Conservation (phyloP, 1,140 invertebrate genomes). For the Copidosoma floridanum region DNA sequence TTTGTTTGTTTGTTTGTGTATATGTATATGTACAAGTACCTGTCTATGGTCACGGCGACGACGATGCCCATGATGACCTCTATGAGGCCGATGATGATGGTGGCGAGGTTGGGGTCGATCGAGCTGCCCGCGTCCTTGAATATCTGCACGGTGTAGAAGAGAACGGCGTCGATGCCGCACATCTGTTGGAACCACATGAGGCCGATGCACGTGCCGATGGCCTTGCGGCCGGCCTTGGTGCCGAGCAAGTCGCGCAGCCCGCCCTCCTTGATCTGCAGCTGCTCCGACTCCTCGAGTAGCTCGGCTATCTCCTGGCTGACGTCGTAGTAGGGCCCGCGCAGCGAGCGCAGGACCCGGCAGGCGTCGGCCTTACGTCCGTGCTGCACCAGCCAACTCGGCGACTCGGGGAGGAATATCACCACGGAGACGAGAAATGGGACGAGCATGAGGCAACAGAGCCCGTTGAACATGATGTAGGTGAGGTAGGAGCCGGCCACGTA, state of each 20-base stretch:
- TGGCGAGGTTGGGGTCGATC: constrained; percentile 61
- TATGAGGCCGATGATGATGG: constrained; percentile 66
- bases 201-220: constrained; percentile 52
- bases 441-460: constrained; percentile 62
- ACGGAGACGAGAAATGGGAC: constrained; percentile 63
- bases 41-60: constrained; percentile 60
- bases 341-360: constrained; percentile 52
- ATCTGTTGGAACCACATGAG: constrained; percentile 66
- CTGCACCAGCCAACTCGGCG: constrained; percentile 67
- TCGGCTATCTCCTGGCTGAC: constrained; percentile 59
- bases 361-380: constrained; percentile 41
- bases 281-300: constrained; percentile 63
- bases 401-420: constrained; percentile 76
- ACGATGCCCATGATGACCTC: constrained; percentile 59
- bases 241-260: constrained; percentile 42
- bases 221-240: constrained; percentile 54
- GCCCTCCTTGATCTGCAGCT: constrained; percentile 42
- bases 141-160: constrained; percentile 70
- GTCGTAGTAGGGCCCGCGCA: constrained; percentile 66
- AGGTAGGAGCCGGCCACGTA: constrained; percentile 70
- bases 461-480: constrained; percentile 65
- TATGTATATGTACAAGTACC: no score
- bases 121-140: constrained; percentile 61
- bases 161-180: constrained; percentile 68
- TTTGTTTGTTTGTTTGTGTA: no score